Evolutionary conservation across 2,888 invertebrate species (phyloP), one percentile per base, ranked within the genome.

Genomic region (Capitulum mitella): DNA sequence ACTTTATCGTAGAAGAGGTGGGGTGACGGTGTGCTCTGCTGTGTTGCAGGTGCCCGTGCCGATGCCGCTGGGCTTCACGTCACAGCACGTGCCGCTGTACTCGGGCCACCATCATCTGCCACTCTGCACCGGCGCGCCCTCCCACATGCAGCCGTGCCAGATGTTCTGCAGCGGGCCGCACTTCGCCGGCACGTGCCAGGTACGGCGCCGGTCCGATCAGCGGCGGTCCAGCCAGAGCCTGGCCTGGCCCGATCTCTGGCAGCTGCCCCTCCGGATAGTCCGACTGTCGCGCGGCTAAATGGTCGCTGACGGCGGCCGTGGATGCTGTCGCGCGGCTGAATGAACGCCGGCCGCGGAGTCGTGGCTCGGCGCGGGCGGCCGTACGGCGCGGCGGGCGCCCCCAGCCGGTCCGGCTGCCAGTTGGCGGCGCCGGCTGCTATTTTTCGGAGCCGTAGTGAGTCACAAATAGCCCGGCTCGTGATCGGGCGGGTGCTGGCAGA

Each of bases 101-200:
- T 40, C 70, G 19, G 70, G 70, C 70, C 70, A 70, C 70, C 70
- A 34, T 8, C 70, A 70, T 26, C 70, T 70, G 70, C 70, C 70
- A 26, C 26, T 70, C 37, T 70, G 70, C 70, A 12, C 43, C 43
- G 70, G 70, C 10, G 70, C 70, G 40, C 70, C 70, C 26, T 37
- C 70, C 6, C 70, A 70, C 70, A 3, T 70, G 40, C 70, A 70
- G 70, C 70, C 70, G 22, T 70, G 70, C 29, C 70, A 70, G 37
- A 37, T 70, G 70, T 70, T 70, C 70, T 37, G 40, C 70, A 22
- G 70, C 37, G 70, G 70, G 1, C 40, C 70, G 14, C 70, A 70
- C 70, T 70, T 70, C 70, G 70, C 70, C 40, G 70, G 70, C 40
- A 70, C 70, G 26, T 70, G 70, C 40, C 70, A 70, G 70, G 70